These are phyloP conservation scores for Xenopus petersii DNA, from an alignment of 2,797 vertebrate species.

Conservation along the genomic window DNA sequence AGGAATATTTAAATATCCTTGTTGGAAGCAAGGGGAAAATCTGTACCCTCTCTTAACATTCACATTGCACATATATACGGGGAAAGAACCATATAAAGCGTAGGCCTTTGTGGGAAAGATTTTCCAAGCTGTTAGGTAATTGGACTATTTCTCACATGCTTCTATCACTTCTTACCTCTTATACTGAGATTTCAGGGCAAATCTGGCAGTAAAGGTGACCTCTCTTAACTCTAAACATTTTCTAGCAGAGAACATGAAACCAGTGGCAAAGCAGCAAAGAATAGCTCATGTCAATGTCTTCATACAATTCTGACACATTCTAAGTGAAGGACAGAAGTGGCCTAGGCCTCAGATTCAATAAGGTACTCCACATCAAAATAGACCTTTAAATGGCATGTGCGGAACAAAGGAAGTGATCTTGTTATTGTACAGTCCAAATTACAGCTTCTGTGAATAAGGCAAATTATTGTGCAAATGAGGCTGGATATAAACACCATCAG, in stretches of 20 bases:
- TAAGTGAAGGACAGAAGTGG: constrained; percentile 20
- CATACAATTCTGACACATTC: constrained; percentile 33
- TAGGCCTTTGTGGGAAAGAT: too few relatives aligned
- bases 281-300: constrained; percentile 23
- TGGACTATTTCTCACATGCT: too few relatives aligned
- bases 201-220: constrained; percentile 38
- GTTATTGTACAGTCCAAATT: constrained; percentile 16
- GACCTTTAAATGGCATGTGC: neutral
- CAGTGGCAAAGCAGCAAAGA: constrained; percentile 18
- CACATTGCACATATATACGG: too few relatives aligned
- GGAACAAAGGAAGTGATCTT: neutral
- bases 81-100: too few relatives aligned
- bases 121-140: too few relatives aligned
- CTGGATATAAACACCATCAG: neutral
- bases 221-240: constrained; percentile 23
- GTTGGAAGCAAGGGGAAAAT: too few relatives aligned
- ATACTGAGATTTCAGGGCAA: too few relatives aligned
- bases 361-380: constrained; percentile 20
- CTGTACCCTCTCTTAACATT: too few relatives aligned
- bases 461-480: neutral
- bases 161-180: too few relatives aligned
- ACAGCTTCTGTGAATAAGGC: neutral
- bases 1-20: too few relatives aligned
- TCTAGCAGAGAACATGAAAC: constrained; percentile 25
- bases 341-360: constrained; percentile 5